Evolutionary conservation across 2,888 invertebrate genomes (phyloP).

Genomic region (Chironomus tentans): DNA sequence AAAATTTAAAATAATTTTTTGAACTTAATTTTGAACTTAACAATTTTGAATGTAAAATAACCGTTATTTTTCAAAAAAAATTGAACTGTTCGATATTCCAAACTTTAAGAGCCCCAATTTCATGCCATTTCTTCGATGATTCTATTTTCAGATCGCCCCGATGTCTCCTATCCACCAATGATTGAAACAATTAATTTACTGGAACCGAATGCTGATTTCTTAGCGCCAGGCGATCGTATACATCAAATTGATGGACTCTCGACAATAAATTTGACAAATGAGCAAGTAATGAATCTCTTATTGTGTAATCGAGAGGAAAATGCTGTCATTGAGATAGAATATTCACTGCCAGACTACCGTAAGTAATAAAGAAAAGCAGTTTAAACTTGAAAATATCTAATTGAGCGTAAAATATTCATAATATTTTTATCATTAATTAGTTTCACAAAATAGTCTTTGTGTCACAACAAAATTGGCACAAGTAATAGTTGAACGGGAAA

Average conservation of each 20-base stretch:
- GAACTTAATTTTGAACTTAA: no score
- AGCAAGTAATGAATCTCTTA: constrained; percentile 60
- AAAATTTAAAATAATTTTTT: background rate
- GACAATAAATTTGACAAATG: constrained; percentile 63
- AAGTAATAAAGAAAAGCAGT: constrained; percentile 36
- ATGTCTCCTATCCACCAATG: constrained; percentile 43
- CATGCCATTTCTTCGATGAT: background rate
- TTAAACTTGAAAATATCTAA: background rate
- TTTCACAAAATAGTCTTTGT: constrained; percentile 63
- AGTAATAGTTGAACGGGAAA: constrained; percentile 69
- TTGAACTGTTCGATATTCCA: background rate
- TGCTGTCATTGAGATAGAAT: constrained; percentile 73
- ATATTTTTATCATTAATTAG: constrained; percentile 34
- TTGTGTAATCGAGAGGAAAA: constrained; percentile 64
- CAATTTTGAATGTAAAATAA: no score
- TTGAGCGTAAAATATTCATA: constrained; percentile 3
- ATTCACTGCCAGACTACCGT: constrained; percentile 74
- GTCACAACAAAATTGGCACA: constrained; percentile 70
- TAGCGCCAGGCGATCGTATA: constrained; percentile 70
- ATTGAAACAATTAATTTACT: constrained; percentile 40
- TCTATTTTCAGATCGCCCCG: constrained; percentile 37
- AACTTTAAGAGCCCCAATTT: background rate
- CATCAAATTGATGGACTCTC: constrained; percentile 75
- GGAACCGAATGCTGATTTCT: constrained; percentile 54
- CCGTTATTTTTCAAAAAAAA: no score